These are phyloP conservation scores for Lordiphosa stackelbergi DNA, from an alignment of 1,140 invertebrate genomes.

Conservation along the genomic window DNA sequence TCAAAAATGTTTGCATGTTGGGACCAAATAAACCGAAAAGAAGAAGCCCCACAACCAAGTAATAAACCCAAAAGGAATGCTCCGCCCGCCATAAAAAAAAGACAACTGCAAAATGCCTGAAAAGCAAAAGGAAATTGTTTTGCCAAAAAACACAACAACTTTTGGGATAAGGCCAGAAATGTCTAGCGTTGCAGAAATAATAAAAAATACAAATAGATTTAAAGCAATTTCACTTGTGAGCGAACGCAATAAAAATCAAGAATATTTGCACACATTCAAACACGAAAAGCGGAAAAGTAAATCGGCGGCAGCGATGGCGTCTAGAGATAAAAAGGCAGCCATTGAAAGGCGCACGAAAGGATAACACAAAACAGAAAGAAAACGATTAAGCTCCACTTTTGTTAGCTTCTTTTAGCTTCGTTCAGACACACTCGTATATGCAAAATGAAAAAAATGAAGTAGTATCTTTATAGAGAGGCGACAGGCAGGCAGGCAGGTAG, in stretches of 20 bases:
- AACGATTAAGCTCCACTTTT: constrained; percentile 26
- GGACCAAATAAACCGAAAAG: constrained; percentile 59
- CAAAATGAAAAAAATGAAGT: constrained; percentile 38
- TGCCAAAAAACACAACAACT: constrained; percentile 38
- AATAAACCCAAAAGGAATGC: constrained; percentile 71
- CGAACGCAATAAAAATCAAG: constrained; percentile 75
- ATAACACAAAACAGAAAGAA: constrained; percentile 36
- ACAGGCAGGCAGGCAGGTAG: constrained; percentile 18
- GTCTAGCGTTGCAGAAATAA: constrained; percentile 51
- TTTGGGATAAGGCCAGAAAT: constrained; percentile 44
- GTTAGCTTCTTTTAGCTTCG: too few species aligned
- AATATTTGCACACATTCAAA: constrained; percentile 54
- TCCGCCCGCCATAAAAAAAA: constrained; percentile 14
- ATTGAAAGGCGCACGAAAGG: constrained; percentile 60
- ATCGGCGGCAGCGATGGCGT: constrained; percentile 67
- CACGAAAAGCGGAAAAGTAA: constrained; percentile 52
- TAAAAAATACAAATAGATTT: constrained; percentile 68
- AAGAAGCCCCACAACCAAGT: constrained; percentile 38
- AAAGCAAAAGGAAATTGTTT: constrained; percentile 64
- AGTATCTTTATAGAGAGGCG: constrained; percentile 48
- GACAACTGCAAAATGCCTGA: constrained; percentile 33
- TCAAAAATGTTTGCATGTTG: constrained; percentile 66
- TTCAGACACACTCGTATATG: constrained; percentile 20
- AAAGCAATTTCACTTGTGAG: constrained; percentile 74
- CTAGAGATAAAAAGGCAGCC: constrained; percentile 62